Base-by-base conservation (phyloP, 2,888 invertebrate genomes). In the Isotomurus palustris region DNA sequence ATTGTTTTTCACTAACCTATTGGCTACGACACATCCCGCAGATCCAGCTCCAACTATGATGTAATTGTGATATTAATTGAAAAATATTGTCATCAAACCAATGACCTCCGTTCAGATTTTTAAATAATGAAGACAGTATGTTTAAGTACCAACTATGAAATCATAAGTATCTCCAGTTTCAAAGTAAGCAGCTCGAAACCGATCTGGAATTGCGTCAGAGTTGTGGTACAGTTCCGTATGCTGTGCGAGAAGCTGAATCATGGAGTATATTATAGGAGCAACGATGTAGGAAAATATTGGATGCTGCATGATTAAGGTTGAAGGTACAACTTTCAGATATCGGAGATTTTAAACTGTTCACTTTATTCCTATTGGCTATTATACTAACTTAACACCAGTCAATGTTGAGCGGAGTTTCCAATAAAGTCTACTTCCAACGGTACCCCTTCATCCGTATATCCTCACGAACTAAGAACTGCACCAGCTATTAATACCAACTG, bases 71-170 rank as follows among this genome's bases (percentile, higher is more conserved):
- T n/a, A 40, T 19, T 8, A 17, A n/a, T 40, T 14, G 32, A 10
- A 32, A 32, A 32, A 32, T 32, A 32, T 8, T 10, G 14, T 32
- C 32, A 10, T 32, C 32, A 10, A 32, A n/a, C n/a, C n/a, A n/a
- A 54, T 57, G 2, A 61, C 60, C 19, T 58, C 51, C 8, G 43
- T 43, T 12, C 62, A 6, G 14, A 44, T 4, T 44, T 47, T 47
- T 47, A 52, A 47, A 17, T 29, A 21, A 53, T 28, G 47, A 48
- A 28, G 28, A 36, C 24, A 44, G 32, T 32, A 32, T 32, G 14
- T 10, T 14, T 32, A n/a, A 38, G 14, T 61, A 61, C 61, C 61
- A 29, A 61, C 55, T 49, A 61, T 55, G 25, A 61, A 61, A 48
- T 61, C 61, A 24, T 47, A 61, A 17, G 22, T 40, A 4, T 61